Conservation (phyloP, 2,888 invertebrate species). For the Stegana nigrithorax region DNA sequence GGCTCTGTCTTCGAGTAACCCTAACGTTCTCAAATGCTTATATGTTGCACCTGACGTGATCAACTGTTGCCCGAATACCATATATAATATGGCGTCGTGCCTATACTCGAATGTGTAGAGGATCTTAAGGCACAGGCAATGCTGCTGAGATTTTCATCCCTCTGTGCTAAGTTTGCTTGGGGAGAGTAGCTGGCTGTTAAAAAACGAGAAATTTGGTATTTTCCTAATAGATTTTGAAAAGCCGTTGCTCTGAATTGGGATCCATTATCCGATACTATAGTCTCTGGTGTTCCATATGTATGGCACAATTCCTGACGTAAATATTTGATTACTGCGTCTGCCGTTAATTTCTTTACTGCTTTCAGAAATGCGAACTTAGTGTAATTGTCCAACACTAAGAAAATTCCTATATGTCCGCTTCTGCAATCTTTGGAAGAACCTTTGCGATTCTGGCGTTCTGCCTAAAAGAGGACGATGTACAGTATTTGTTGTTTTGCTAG, state of each 20-base stretch:
- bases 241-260: constrained; percentile 10
- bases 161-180: constrained; percentile 26
- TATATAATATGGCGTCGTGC: background rate
- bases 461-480: too few relatives aligned
- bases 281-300: constrained; percentile 27
- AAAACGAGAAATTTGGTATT: too few relatives aligned
- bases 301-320: too few relatives aligned
- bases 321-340: too few relatives aligned
- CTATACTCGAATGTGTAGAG: constrained; percentile 16
- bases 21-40: constrained; percentile 14
- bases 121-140: constrained; percentile 23
- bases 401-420: too few relatives aligned
- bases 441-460: too few relatives aligned
- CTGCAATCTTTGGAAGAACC: too few relatives aligned
- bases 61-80: constrained; percentile 13
- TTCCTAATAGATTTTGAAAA: background rate
- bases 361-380: too few relatives aligned
- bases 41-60: constrained; percentile 11
- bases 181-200: background rate
- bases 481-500: too few relatives aligned
- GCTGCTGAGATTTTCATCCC: constrained; percentile 24
- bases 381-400: too few relatives aligned
- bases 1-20: constrained; percentile 18
- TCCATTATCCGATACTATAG: constrained; percentile 25
- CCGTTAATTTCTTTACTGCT: too few relatives aligned